These are phyloP conservation scores for Epinephelus fuscoguttatus DNA, from an alignment of 2,113 vertebrate genomes.

Conservation along the genomic window DNA sequence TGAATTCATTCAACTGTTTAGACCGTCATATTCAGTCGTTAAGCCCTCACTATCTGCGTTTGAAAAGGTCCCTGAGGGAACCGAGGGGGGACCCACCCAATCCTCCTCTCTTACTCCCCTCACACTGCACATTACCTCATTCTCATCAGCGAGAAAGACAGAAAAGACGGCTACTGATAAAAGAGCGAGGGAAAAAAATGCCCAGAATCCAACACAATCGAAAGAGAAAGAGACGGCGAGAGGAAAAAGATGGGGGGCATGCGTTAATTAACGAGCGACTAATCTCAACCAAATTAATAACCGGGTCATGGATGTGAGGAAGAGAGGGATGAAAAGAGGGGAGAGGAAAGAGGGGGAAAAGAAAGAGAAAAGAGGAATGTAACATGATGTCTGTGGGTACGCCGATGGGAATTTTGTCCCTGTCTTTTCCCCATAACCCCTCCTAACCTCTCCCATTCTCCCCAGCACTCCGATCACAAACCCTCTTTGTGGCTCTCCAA, in stretches of 20 bases:
- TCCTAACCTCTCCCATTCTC: conserved; percentile 80
- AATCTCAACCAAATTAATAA: conserved; percentile 80
- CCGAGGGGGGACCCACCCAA: conserved; percentile 1
- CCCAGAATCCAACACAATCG: conserved; percentile 56
- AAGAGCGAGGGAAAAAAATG: conserved; percentile 25
- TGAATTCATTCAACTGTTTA: conserved; percentile 29
- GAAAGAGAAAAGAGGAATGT: conserved; percentile 64
- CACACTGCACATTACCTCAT: conserved; percentile 57
- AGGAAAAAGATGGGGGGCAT: conserved; percentile 41
- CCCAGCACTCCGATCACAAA: conserved; percentile 77
- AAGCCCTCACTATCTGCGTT: conserved; percentile 33
- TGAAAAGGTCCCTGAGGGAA: conserved; percentile 37
- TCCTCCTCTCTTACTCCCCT: conserved; percentile 7
- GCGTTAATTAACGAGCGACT: conserved; percentile 77
- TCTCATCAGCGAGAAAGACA: conserved; percentile 54
- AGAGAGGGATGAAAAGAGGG: conserved; percentile 57
- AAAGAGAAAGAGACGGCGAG: conserved; percentile 41
- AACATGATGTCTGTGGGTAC: conserved; percentile 70
- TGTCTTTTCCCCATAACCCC: conserved; percentile 85
- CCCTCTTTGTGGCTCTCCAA: conserved; percentile 78
- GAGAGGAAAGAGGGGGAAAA: conserved; percentile 24
- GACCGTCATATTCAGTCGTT: conserved; percentile 29
- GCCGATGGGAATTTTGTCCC: conserved; percentile 83
- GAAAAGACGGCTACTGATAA: conserved; percentile 61
- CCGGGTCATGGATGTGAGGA: conserved; percentile 68